Conservation (phyloP, 2,888 invertebrate genomes). For the Diplolepis rosae region DNA sequence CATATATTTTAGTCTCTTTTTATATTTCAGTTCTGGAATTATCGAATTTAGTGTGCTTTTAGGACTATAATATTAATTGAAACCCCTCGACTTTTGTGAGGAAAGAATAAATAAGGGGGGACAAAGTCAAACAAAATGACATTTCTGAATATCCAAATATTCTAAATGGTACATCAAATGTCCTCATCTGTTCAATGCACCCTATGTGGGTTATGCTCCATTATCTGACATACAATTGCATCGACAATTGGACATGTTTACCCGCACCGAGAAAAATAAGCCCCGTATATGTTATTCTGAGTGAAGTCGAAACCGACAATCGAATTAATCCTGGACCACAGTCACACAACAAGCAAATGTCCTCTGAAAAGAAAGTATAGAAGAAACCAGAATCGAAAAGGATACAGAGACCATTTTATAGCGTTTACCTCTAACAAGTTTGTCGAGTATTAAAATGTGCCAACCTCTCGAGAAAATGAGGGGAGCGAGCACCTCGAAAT, state of each 20-base stretch:
- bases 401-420: constrained; percentile 33
- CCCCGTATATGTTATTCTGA: constrained; percentile 29
- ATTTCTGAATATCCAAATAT: not conserved
- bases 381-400: constrained; percentile 48
- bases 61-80: too few relatives aligned
- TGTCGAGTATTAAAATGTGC: constrained; percentile 65
- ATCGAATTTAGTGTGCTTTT: too few relatives aligned
- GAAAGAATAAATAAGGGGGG: not conserved
- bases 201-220: constrained; percentile 10
- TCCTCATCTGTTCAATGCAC: not conserved
- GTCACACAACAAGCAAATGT: constrained; percentile 21
- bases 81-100: not conserved
- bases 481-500: constrained; percentile 55
- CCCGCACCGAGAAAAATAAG: constrained; percentile 21
- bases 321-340: constrained; percentile 49
- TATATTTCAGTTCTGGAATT: too few relatives aligned
- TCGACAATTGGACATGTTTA: constrained; percentile 30
- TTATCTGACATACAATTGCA: constrained; percentile 26
- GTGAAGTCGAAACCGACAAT: constrained; percentile 55
- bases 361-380: constrained; percentile 12
- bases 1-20: too few relatives aligned
- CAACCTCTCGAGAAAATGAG: constrained; percentile 56
- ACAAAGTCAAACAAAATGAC: not conserved
- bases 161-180: not conserved
- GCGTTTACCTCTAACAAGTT: constrained; percentile 56